Percentiles rank a stretch among this genome's conserved stretches.
Evolutionary conservation across 2,797 vertebrate species (phyloP).

Genomic region (Streptopelia turtur): DNA sequence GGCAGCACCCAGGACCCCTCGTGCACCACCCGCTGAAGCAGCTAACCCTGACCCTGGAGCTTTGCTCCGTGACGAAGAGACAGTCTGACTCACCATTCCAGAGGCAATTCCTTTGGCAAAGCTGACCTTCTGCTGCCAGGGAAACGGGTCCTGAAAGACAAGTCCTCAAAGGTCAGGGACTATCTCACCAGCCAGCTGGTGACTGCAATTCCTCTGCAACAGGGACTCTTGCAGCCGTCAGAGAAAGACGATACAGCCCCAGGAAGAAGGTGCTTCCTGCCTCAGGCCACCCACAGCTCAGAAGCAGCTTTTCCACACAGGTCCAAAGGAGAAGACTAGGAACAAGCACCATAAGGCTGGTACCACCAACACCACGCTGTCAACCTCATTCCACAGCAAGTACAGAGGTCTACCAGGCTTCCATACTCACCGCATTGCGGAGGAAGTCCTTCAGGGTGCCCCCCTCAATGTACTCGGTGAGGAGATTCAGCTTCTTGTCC

Average conservation of each 20-base stretch:
- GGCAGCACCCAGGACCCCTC: neutral
- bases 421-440: conserved; percentile 84
- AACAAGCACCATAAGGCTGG: neutral
- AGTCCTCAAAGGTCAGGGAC: neutral
- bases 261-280: neutral
- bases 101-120: conserved; percentile 95
- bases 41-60: neutral
- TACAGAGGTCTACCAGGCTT: neutral
- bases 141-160: conserved; percentile 87
- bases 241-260: neutral
- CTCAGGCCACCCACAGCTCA: neutral
- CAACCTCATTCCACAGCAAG: neutral
- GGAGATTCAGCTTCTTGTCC: conserved; percentile 92
- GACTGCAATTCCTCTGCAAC: neutral
- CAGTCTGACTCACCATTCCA: conserved; percentile 89
- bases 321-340: neutral
- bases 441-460: conserved; percentile 94
- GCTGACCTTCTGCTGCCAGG: conserved; percentile 94
- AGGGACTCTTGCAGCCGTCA: neutral
- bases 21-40: neutral
- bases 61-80: neutral
- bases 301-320: neutral
- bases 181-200: neutral
- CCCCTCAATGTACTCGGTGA: conserved; percentile 93
- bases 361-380: neutral